phyloP scores from a whole-genome alignment of 2,113 vertebrate species.

The Glaucidium brasilianum region DNA sequence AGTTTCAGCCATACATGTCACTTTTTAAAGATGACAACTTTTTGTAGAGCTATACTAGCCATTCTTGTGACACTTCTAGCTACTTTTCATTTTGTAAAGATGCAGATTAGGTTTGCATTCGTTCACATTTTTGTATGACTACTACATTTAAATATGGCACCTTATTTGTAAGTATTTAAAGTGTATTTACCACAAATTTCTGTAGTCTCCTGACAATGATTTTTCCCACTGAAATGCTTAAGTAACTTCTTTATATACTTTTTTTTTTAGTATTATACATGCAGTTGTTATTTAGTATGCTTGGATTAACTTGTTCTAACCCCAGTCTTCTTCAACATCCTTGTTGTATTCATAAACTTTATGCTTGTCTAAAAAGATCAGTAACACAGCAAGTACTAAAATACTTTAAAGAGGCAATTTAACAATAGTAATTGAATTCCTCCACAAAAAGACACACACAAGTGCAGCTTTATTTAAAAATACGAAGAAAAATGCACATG shows the following conservation, averaged over 20 bases:
- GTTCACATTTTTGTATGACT: background rate
- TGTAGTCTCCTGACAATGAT: background rate
- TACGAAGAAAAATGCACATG: background rate
- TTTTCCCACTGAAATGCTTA: background rate
- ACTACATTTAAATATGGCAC: background rate
- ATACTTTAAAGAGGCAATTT: background rate
- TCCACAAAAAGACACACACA: background rate
- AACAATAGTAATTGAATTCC: background rate
- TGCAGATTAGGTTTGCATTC: background rate
- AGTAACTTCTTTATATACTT: background rate
- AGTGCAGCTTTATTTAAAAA: background rate
- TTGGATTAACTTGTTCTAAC: background rate
- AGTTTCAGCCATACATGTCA: background rate
- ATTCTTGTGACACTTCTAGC: background rate
- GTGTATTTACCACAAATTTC: background rate
- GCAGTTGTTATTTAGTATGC: background rate
- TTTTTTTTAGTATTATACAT: background rate
- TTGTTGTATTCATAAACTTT: background rate
- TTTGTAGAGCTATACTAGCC: background rate
- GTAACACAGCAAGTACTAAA: background rate
- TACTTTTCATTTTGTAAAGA: background rate
- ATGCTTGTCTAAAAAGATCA: background rate
- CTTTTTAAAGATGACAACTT: background rate
- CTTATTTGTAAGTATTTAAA: background rate
- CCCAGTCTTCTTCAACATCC: background rate